These are phyloP conservation scores for Phoeniculus purpureus DNA, from an alignment of 2,797 vertebrate genomes.

Conservation along the genomic window DNA sequence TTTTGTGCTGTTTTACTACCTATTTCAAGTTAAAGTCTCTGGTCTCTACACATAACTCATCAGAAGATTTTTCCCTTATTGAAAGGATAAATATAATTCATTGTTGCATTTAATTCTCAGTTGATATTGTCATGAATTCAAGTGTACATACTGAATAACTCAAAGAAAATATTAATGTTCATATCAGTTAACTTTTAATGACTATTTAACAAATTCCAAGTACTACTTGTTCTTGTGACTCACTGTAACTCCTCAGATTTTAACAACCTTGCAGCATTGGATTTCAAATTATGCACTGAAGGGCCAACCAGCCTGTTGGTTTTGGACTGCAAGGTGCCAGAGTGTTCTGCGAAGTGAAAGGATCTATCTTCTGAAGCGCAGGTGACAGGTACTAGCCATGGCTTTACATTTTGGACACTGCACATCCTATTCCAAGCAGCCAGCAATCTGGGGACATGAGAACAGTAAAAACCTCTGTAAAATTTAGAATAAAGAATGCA, in stretches of 20 bases:
- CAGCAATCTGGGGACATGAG: background rate
- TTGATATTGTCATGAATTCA: background rate
- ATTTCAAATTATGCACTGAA: background rate
- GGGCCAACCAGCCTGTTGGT: conserved; percentile 7
- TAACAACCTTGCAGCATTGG: background rate
- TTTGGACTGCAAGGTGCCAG: conserved; percentile 15
- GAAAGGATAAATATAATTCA: background rate
- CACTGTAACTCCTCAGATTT: background rate
- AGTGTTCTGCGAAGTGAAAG: background rate
- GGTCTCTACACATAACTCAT: background rate
- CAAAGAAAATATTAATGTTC: conserved; percentile 38
- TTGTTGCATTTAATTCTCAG: background rate
- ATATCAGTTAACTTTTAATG: conserved; percentile 32
- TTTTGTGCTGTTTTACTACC: background rate
- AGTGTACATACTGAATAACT: background rate
- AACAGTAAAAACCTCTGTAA: background rate
- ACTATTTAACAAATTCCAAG: conserved; percentile 32
- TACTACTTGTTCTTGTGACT: conserved; percentile 31
- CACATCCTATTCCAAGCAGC: background rate
- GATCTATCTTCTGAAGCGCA: background rate
- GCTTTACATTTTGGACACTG: background rate
- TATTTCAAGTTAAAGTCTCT: background rate
- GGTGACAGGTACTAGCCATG: background rate
- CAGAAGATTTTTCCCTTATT: background rate
- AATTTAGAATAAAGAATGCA: background rate